These are phyloP conservation scores for Heliconius hewitsoni DNA, from an alignment of 1,140 invertebrate genomes.

Conservation along the genomic window DNA sequence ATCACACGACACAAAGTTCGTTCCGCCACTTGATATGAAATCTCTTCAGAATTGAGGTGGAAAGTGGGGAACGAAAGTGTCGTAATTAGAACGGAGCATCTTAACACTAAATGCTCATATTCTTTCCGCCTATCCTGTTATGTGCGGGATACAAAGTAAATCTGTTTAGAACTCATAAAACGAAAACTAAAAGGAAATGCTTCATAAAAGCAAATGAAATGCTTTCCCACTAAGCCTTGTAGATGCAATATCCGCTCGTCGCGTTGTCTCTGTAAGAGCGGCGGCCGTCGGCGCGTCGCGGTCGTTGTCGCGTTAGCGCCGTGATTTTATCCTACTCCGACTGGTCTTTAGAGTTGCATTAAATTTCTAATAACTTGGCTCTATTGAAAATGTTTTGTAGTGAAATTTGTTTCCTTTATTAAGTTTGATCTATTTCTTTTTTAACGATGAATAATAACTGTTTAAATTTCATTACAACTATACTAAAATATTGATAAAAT, in stretches of 20 bases:
- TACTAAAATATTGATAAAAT: too few relatives aligned
- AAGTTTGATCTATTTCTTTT: background rate
- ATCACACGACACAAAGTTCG: too few relatives aligned
- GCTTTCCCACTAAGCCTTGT: background rate
- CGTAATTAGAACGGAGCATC: too few relatives aligned
- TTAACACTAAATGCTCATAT: too few relatives aligned
- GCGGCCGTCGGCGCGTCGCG: background rate
- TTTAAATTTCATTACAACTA: too few relatives aligned
- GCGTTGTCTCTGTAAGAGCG: background rate
- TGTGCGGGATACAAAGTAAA: too few relatives aligned
- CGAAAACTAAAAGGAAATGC: background rate
- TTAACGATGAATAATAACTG: background rate
- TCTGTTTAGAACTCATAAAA: background rate
- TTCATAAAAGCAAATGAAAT: background rate
- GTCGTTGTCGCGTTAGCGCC: background rate
- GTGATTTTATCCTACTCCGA: background rate
- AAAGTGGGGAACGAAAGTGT: too few relatives aligned
- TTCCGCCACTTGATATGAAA: too few relatives aligned
- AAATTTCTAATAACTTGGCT: background rate
- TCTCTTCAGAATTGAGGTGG: too few relatives aligned
- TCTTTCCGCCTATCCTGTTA: too few relatives aligned
- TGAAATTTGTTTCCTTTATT: background rate
- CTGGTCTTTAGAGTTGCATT: background rate
- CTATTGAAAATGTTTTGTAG: background rate
- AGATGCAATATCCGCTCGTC: background rate